Conservation (phyloP, 2,113 vertebrate species). For the Xenopus laevis region DNA sequence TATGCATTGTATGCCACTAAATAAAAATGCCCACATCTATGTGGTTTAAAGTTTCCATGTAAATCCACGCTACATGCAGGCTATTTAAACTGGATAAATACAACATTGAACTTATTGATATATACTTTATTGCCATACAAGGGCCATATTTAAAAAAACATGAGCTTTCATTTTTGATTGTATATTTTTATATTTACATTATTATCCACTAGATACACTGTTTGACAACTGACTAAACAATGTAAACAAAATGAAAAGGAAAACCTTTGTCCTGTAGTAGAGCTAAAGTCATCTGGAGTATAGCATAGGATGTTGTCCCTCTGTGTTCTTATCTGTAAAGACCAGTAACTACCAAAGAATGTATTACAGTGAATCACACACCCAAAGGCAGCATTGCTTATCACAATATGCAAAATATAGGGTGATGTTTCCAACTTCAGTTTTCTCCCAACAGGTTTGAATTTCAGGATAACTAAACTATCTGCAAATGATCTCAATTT, state of each 20-base stretch:
- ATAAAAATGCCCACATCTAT: too few relatives aligned
- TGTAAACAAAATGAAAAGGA: neutral
- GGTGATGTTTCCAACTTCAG: conserved; percentile 20
- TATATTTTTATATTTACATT: too few relatives aligned
- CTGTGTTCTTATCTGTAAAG: conserved; percentile 2
- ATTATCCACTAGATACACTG: neutral
- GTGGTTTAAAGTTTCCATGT: too few relatives aligned
- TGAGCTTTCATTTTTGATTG: too few relatives aligned
- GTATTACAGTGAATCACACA: conserved; percentile 10
- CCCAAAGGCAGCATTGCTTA: conserved; percentile 25
- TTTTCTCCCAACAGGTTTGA: conserved; percentile 33
- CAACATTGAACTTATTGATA: too few relatives aligned
- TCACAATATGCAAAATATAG: conserved; percentile 32
- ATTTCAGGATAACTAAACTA: conserved; percentile 40
- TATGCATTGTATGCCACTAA: too few relatives aligned
- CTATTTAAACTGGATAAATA: too few relatives aligned
- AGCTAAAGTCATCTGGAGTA: neutral
- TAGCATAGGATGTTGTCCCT: neutral
- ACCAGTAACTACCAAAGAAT: conserved; percentile 15
- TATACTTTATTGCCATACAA: too few relatives aligned
- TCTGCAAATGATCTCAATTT: conserved; percentile 46
- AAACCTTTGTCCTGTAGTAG: neutral
- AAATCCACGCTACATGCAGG: too few relatives aligned
- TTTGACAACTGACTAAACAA: too few relatives aligned
- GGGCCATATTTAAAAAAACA: too few relatives aligned